Evolutionary conservation across 2,888 invertebrate genomes (phyloP).

Genomic region (Agrilus mali): DNA sequence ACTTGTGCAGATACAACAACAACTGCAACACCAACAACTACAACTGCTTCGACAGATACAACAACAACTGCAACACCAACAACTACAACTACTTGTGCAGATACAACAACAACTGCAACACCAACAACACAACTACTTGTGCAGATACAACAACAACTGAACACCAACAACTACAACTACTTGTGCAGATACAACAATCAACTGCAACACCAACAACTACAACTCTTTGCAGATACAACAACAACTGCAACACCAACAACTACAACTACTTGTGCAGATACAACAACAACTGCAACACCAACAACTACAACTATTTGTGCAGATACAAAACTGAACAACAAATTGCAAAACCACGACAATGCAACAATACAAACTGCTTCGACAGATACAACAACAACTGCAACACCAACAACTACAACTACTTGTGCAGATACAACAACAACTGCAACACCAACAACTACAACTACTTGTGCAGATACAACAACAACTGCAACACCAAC

Average conservation of each 20-base stretch:
- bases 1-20: too few relatives aligned
- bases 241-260: neutral
- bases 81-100: neutral
- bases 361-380: too few relatives aligned
- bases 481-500: constrained; percentile 1
- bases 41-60: neutral
- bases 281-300: neutral
- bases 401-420: constrained; percentile 1
- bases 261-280: too few relatives aligned
- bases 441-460: neutral
- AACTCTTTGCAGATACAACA: too few relatives aligned
- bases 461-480: neutral
- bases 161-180: neutral
- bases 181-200: neutral
- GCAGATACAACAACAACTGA: neutral
- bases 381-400: too few relatives aligned
- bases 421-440: neutral
- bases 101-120: neutral
- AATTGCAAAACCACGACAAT: neutral
- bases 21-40: neutral
- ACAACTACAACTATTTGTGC: neutral
- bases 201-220: neutral
- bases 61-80: neutral
- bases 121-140: constrained; percentile 1
- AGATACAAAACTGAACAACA: too few relatives aligned